Percentiles rank a stretch among this genome's conserved stretches.
Evolutionary conservation across 2,888 invertebrate species (phyloP).

Genomic region (Nebria salina): DNA sequence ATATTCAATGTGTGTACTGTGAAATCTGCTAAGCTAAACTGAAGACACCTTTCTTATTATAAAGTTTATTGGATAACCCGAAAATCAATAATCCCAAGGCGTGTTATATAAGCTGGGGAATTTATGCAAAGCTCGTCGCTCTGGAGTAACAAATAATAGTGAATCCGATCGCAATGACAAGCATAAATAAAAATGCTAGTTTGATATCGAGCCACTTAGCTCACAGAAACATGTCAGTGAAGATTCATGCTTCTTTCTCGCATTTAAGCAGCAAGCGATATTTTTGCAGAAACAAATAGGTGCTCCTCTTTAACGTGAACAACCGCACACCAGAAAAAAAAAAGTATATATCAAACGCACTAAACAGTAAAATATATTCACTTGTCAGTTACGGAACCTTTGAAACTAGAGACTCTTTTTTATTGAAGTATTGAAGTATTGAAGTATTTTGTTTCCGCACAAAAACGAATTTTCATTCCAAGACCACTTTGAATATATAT

Average conservation of each 20-base stretch:
- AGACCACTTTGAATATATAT: too few species aligned
- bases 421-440: too few species aligned
- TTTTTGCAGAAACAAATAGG: too few species aligned
- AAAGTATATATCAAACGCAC: too few species aligned
- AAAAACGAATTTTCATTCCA: too few species aligned
- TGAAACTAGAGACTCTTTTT: too few species aligned
- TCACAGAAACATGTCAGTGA: not conserved
- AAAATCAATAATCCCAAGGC: constrained; percentile 41
- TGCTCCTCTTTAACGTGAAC: too few species aligned
- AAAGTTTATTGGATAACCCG: constrained; percentile 45
- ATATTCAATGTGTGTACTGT: not conserved
- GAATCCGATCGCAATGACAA: constrained; percentile 26
- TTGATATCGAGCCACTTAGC: constrained; percentile 5
- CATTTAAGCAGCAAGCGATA: not conserved
- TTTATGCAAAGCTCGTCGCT: constrained; percentile 42
- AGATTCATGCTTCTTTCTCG: not conserved
- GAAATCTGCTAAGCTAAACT: not conserved
- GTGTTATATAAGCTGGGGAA: constrained; percentile 35
- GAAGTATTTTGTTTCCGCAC: too few species aligned
- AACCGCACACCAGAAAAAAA: too few species aligned
- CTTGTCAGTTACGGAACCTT: too few species aligned
- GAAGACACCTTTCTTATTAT: constrained; percentile 27
- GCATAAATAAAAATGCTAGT: constrained; percentile 27
- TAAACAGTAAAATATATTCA: too few species aligned
- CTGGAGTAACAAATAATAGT: constrained; percentile 37